Percentiles rank a stretch among this genome's conserved stretches.
These are phyloP conservation scores for Serilophus lunatus DNA, from an alignment of 2,113 vertebrate species.

Conservation along the genomic window DNA sequence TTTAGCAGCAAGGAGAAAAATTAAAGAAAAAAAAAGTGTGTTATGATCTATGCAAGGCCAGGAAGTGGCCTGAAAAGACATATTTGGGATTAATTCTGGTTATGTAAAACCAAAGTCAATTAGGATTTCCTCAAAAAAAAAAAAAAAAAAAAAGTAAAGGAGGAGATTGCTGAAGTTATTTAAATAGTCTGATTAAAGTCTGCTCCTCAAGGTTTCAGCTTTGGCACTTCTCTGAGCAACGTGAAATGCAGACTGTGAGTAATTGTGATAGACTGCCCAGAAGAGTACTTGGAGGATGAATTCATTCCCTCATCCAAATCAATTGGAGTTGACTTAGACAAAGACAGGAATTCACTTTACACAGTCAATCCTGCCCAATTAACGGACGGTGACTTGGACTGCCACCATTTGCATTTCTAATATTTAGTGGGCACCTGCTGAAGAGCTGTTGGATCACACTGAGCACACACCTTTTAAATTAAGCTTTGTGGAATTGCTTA, in stretches of 20 bases:
- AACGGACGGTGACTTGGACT: not conserved
- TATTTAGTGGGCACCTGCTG: not conserved
- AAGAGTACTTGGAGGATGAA: not conserved
- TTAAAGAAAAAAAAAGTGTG: not conserved
- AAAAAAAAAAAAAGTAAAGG: not conserved
- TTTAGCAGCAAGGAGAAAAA: not conserved
- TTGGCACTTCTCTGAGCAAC: not conserved
- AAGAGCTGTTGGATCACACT: not conserved
- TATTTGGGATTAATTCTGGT: not conserved
- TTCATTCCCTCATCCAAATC: not conserved
- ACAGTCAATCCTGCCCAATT: not conserved
- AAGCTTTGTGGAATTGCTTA: not conserved
- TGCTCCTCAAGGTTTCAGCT: not conserved
- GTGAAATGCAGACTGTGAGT: not conserved
- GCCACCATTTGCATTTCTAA: not conserved
- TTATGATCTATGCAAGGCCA: not conserved
- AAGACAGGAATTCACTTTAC: not conserved
- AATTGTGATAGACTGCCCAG: not conserved
- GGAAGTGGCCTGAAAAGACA: not conserved
- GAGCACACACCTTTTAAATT: not conserved
- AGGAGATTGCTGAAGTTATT: not conserved
- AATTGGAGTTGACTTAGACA: not conserved
- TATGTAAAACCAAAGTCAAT: not conserved
- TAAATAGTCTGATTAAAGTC: not conserved
- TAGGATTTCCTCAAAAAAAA: not conserved